A percentile compares a stretch with the other conserved stretches of the same genome.
Conservation (phyloP, 1,140 invertebrate species). For the Drosophila melanogaster region Release_6_plus_ISO1_MT NT_033777.3:24540001-24540500, state of each 20-base stretch:
- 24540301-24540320: constrained; percentile 85
- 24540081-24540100: constrained; percentile 90
- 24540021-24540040: constrained; percentile 89
- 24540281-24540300: constrained; percentile 86
- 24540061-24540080: constrained; percentile 90
- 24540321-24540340: constrained; percentile 89
- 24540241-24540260: constrained; percentile 92
- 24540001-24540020: constrained; percentile 90
- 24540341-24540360: constrained; percentile 86
- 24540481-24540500: constrained; percentile 94
- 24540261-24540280: constrained; percentile 90
- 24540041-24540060: constrained; percentile 88
- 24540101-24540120: constrained; percentile 88
- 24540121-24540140: constrained; percentile 90
- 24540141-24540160: constrained; percentile 88
- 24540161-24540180: constrained; percentile 88
- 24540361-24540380: constrained; percentile 90
- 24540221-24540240: constrained; percentile 91
- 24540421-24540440: constrained; percentile 90
- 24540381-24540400: constrained; percentile 89
- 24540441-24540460: constrained; percentile 87
- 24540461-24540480: constrained; percentile 87
- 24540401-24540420: constrained; percentile 86
- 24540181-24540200: constrained; percentile 87
- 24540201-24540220: constrained; percentile 92